These are phyloP conservation scores for Pseudorectes ferrugineus DNA, from an alignment of 2,113 vertebrate species.

Conservation along the genomic window DNA sequence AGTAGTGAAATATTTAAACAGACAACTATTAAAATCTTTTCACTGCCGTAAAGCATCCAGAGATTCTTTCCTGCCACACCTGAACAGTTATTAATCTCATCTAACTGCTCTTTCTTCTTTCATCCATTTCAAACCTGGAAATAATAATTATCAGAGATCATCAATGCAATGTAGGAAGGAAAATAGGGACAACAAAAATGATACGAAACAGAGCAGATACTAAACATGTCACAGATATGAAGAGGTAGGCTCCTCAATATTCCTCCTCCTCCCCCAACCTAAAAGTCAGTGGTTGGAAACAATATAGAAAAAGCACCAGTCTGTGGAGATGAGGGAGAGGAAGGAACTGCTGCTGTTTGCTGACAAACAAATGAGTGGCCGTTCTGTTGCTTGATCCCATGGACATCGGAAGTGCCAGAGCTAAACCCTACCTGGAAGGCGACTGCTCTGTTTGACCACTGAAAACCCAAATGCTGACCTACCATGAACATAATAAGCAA, in stretches of 20 bases:
- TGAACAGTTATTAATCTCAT: not conserved
- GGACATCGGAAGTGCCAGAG: not conserved
- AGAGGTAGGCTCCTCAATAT: accelerated
- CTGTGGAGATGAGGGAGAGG: not conserved
- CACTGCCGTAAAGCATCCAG: not conserved
- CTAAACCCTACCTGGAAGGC: accelerated
- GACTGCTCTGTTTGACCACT: not conserved
- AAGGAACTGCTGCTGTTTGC: not conserved
- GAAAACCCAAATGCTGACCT: not conserved
- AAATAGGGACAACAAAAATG: not conserved
- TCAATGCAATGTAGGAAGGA: not conserved
- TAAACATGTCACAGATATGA: not conserved
- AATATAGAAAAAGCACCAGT: not conserved
- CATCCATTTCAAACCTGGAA: not conserved
- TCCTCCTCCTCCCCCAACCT: not conserved
- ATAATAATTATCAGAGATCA: not conserved
- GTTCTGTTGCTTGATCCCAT: not conserved
- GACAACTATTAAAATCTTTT: not conserved
- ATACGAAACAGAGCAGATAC: not conserved
- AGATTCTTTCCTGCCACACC: not conserved
- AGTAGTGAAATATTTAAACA: not conserved
- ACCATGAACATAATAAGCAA: not conserved
- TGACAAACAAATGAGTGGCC: not conserved
- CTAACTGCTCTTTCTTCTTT: not conserved
- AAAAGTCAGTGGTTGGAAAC: accelerated